phyloP scores from a whole-genome alignment of 2,888 invertebrate genomes.

The Erebia aethiops region DNA sequence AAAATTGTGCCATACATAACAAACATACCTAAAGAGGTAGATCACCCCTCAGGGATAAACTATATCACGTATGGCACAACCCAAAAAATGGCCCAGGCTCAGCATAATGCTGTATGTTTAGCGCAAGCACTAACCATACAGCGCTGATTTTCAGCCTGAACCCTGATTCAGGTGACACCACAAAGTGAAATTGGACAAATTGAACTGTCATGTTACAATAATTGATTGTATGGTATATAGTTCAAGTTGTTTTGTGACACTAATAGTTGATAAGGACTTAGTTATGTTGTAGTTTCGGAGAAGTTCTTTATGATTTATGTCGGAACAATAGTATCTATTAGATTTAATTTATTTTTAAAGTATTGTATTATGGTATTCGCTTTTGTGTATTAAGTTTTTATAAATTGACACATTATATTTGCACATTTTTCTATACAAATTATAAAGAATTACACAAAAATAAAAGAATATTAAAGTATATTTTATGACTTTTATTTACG shows the following conservation, averaged over 20 bases:
- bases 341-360: constrained; percentile 56
- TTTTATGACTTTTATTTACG: constrained; percentile 37
- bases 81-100: too few relatives aligned
- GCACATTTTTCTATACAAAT: constrained; percentile 79
- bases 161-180: too few relatives aligned
- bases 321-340: constrained; percentile 17
- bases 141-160: too few relatives aligned
- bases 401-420: constrained; percentile 71
- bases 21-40: too few relatives aligned
- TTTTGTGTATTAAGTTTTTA: constrained; percentile 70
- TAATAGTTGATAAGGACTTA: background rate
- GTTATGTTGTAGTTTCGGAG: background rate
- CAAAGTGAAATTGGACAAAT: constrained; percentile 15
- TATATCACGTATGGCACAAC: too few relatives aligned
- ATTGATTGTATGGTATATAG: constrained; percentile 1
- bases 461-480: constrained; percentile 57
- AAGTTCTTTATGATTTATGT: constrained; percentile 9
- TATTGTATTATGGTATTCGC: constrained; percentile 63
- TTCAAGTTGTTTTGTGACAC: constrained; percentile 4
- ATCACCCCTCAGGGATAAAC: too few relatives aligned
- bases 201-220: constrained; percentile 25
- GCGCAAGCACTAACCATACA: too few relatives aligned
- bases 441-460: constrained; percentile 76
- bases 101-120: too few relatives aligned
- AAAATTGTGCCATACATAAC: too few relatives aligned